Conservation (phyloP, 2,797 vertebrate species). For the Protosalanx chinensis region DNA sequence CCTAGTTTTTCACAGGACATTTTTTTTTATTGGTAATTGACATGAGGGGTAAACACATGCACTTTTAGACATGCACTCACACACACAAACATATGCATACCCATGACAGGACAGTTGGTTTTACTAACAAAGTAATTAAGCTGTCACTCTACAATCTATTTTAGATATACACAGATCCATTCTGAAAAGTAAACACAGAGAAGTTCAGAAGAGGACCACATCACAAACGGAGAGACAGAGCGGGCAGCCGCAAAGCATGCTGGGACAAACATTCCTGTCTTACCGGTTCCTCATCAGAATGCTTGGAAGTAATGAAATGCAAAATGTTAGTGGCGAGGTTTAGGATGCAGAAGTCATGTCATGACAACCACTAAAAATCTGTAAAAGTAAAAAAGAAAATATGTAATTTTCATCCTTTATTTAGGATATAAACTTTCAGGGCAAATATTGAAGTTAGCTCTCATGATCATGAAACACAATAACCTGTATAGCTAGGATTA, state of each 20-base stretch:
- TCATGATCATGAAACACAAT: constrained; percentile 23
- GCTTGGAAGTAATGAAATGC: constrained; percentile 87
- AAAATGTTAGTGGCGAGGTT: constrained; percentile 71
- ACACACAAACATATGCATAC: constrained; percentile 1
- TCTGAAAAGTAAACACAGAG: not conserved
- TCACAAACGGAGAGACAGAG: constrained; percentile 16
- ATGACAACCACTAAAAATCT: not conserved
- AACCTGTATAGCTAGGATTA: constrained; percentile 26
- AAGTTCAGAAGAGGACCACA: not conserved
- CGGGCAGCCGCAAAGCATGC: constrained; percentile 39
- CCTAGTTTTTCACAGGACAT: not conserved
- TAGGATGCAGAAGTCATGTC: constrained; percentile 24
- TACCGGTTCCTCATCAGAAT: constrained; percentile 94
- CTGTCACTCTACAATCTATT: no score
- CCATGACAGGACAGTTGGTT: no score
- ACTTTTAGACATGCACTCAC: not conserved
- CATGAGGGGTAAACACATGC: not conserved
- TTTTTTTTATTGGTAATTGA: not conserved
- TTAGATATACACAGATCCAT: not conserved
- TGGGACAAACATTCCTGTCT: constrained; percentile 63
- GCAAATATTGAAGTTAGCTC: constrained; percentile 20
- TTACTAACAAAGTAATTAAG: no score
- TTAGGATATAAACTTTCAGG: not conserved
- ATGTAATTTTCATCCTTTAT: not conserved
- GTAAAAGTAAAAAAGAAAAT: constrained; percentile 4